These are phyloP conservation scores for Cossypha heuglini DNA, from an alignment of 2,797 vertebrate species.

Conservation along the genomic window DNA sequence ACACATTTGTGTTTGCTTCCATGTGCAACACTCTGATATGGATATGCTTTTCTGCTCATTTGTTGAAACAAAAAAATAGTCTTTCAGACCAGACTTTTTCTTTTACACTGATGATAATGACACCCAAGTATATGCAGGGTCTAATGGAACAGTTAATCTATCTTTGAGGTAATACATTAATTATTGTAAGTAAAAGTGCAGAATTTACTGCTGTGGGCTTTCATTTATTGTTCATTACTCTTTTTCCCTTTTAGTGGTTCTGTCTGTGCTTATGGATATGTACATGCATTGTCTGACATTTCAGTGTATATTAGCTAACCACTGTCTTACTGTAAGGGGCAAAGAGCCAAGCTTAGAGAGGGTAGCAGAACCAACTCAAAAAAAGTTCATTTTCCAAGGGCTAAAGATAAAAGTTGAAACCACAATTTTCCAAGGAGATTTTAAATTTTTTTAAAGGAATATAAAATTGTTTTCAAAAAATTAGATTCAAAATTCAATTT, in stretches of 20 bases:
- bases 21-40: background rate
- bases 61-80: background rate
- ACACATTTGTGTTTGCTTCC: background rate
- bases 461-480: background rate
- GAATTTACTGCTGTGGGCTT: background rate
- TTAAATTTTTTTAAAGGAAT: background rate
- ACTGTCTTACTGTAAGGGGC: background rate
- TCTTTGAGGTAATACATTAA: background rate
- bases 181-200: background rate
- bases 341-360: background rate
- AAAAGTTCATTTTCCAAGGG: background rate
- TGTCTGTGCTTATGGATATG: background rate
- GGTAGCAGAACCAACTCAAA: background rate
- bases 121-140: background rate
- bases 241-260: background rate
- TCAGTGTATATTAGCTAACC: background rate
- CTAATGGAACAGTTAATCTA: background rate
- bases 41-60: background rate
- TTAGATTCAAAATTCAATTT: background rate
- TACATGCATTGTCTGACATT: background rate
- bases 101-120: background rate
- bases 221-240: background rate
- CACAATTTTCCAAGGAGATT: background rate
- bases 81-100: background rate
- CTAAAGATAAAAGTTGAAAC: background rate